A percentile compares a stretch with the other conserved stretches of the same genome.
These are phyloP conservation scores for Beroe forskalii DNA, from an alignment of 37 sponge, comb jelly and placozoan species.

Conservation along the genomic window DNA sequence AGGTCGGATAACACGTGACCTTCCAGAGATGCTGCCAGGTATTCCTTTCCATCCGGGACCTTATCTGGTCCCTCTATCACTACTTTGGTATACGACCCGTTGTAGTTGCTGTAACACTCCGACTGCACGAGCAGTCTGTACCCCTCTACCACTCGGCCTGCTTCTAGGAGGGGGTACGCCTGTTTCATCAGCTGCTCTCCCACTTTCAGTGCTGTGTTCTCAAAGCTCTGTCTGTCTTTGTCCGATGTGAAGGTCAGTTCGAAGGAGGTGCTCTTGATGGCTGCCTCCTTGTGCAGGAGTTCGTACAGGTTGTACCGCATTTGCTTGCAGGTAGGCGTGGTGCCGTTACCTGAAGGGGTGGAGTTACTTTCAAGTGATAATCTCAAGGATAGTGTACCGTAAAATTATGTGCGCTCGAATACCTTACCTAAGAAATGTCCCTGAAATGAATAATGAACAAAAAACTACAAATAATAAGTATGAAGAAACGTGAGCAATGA, in stretches of 20 bases:
- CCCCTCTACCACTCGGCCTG: conserved; percentile 43
- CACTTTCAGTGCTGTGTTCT: conserved; percentile 25
- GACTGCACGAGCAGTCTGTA: conserved; percentile 32
- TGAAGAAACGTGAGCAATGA: no score
- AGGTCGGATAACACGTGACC: conserved; percentile 23
- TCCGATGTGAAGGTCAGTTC: not conserved
- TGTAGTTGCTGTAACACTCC: conserved; percentile 36
- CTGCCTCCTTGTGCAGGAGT: not conserved
- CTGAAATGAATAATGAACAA: no score
- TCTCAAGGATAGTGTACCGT: no score
- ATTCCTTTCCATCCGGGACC: not conserved
- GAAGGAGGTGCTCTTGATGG: not conserved
- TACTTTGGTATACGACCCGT: not conserved
- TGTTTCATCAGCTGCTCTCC: conserved; percentile 46
- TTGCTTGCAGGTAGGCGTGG: not conserved
- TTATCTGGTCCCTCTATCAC: conserved; percentile 39
- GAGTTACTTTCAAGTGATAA: no score
- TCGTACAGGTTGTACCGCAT: conserved; percentile 60
- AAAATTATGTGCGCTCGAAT: no score
- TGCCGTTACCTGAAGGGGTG: conserved; percentile 62
- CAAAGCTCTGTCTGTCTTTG: not conserved
- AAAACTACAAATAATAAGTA: no score
- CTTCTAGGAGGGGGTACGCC: conserved; percentile 22
- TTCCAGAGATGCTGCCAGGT: not conserved
- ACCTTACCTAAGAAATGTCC: no score